phyloP scores from a whole-genome alignment of 2,888 invertebrate species.

The Apodemia duryi region DNA sequence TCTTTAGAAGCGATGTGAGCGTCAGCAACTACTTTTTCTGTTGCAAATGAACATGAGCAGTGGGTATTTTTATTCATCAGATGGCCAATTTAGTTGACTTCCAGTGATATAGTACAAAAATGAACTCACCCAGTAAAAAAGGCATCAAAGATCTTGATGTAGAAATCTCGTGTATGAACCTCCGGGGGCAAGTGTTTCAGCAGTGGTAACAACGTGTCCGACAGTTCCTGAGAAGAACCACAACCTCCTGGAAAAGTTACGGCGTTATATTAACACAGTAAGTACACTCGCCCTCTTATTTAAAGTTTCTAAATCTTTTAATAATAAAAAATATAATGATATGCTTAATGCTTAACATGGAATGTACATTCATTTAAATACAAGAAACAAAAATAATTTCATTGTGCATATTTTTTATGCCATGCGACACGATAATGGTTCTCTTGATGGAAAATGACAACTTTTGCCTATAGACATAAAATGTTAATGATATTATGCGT shows the following conservation, averaged over 20 bases:
- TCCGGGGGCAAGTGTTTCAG: conserved; percentile 83
- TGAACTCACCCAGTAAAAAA: conserved; percentile 81
- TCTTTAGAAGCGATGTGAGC: not conserved
- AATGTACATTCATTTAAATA: too few species aligned
- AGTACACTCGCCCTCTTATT: too few species aligned
- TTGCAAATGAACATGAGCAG: not conserved
- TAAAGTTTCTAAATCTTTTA: too few species aligned
- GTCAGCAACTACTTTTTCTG: not conserved
- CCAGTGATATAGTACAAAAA: not conserved
- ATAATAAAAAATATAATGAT: too few species aligned
- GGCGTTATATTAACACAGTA: too few species aligned
- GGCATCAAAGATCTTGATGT: conserved; percentile 83
- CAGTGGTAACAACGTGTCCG: conserved; percentile 87
- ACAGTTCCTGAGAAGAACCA: conserved; percentile 86
- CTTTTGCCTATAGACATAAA: too few species aligned
- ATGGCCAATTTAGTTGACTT: not conserved
- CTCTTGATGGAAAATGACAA: too few species aligned
- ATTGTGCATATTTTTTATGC: too few species aligned
- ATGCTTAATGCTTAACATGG: too few species aligned
- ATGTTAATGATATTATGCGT: too few species aligned
- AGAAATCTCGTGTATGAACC: conserved; percentile 75
- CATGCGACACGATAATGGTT: too few species aligned
- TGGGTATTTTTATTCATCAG: not conserved
- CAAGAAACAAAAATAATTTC: too few species aligned
- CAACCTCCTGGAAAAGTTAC: conserved; percentile 79